Evolutionary conservation across 2,888 invertebrate species (phyloP).

Genomic region (Agrochola litura): DNA sequence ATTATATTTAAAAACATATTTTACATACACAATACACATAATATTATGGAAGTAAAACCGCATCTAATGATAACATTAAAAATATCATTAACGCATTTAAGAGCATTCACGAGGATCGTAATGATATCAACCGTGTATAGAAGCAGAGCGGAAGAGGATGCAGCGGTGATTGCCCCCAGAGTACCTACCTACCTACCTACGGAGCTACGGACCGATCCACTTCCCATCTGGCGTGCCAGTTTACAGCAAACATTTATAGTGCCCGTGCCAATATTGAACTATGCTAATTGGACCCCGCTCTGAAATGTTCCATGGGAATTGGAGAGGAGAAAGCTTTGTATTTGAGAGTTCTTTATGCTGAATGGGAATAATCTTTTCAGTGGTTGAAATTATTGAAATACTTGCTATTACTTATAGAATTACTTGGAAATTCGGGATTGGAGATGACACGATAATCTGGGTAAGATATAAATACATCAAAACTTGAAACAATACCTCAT

Average conservation of each 20-base stretch:
- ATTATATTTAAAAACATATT: not conserved
- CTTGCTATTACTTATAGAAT: not conserved
- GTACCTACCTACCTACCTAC: conserved; percentile 36
- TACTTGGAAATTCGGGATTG: not conserved
- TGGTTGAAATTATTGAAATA: conserved; percentile 3
- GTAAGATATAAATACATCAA: not conserved
- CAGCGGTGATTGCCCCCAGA: conserved; percentile 81
- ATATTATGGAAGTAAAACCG: conserved; percentile 8
- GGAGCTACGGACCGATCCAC: conserved; percentile 59
- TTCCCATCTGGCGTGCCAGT: conserved; percentile 68
- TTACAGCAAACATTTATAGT: conserved; percentile 51
- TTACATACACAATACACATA: not conserved
- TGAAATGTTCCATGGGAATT: conserved; percentile 31
- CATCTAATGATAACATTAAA: conserved; percentile 4
- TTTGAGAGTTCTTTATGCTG: conserved; percentile 2
- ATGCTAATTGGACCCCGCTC: conserved; percentile 48
- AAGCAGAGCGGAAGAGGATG: conserved; percentile 80
- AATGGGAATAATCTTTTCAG: not conserved
- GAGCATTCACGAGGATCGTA: conserved; percentile 45
- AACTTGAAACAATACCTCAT: conserved; percentile 12
- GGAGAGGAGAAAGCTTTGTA: conserved; percentile 15
- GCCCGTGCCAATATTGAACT: conserved; percentile 47
- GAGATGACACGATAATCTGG: not conserved
- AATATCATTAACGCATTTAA: conserved; percentile 35
- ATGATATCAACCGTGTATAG: conserved; percentile 63